A percentile compares a stretch with the other conserved stretches of the same genome.
phyloP scores from a whole-genome alignment of 2,113 vertebrate species.

The Lamprologus callipterus region DNA sequence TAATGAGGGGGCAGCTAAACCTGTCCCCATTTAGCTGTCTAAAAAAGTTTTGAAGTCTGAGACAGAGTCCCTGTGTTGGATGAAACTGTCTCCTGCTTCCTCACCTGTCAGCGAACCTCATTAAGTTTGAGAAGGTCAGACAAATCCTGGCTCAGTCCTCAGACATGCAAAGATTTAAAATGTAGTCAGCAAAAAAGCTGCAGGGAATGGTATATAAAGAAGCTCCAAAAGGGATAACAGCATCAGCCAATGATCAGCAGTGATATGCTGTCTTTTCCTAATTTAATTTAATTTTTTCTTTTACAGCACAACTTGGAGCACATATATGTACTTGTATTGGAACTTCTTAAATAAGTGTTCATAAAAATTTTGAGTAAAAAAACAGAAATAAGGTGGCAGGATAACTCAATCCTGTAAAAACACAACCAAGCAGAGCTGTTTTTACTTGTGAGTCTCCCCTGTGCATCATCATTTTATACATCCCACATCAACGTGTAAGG shows the following conservation, averaged over 20 bases:
- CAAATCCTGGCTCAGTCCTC: neutral
- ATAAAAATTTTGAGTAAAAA: neutral
- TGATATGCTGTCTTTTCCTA: neutral
- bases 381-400: neutral
- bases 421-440: neutral
- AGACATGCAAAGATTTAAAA: neutral
- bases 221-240: neutral
- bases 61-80: neutral
- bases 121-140: slow-evolving; percentile 25
- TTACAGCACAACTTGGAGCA: neutral
- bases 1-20: neutral
- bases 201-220: neutral
- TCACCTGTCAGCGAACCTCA: slow-evolving; percentile 3
- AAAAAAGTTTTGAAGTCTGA: neutral
- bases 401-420: neutral
- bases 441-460: neutral
- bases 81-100: neutral
- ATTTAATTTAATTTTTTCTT: neutral
- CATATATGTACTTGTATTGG: neutral
- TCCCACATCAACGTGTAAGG: neutral
- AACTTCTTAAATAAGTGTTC: neutral
- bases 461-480: neutral
- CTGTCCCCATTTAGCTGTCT: neutral
- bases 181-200: neutral
- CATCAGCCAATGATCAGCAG: neutral